A percentile compares a stretch with the other conserved stretches of the same genome.
phyloP scores from a whole-genome alignment of 2,797 vertebrate genomes.

The Iguana delicatissima region DNA sequence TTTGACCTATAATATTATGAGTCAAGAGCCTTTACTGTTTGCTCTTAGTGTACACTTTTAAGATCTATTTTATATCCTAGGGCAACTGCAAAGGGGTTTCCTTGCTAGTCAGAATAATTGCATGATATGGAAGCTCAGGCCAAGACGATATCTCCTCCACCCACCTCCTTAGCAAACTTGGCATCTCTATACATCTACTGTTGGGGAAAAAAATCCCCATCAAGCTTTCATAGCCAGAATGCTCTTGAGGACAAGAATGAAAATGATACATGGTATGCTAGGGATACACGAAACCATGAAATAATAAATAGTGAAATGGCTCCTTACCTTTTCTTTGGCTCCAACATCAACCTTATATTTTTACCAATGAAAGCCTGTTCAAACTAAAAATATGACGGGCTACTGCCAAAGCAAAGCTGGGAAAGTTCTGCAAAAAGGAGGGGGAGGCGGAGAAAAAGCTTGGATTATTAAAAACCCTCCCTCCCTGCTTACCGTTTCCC shows the following conservation, averaged over 20 bases:
- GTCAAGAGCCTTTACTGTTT: conserved; percentile 8
- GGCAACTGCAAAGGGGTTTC: neutral
- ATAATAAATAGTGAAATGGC: conserved; percentile 13
- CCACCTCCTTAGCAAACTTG: conserved; percentile 44
- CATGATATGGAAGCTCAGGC: conserved; percentile 7
- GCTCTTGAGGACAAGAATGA: conserved; percentile 25
- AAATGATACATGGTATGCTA: conserved; percentile 2
- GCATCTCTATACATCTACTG: conserved; percentile 57
- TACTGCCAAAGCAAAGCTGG: conserved; percentile 20
- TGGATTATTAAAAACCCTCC: neutral
- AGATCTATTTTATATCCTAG: neutral
- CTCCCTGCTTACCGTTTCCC: neutral
- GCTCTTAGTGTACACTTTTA: conserved; percentile 14
- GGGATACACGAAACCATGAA: conserved; percentile 41
- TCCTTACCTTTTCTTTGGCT: conserved; percentile 43
- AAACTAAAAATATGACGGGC: conserved; percentile 22
- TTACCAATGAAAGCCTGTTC: conserved; percentile 16
- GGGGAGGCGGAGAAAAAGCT: neutral
- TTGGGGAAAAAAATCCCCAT: neutral
- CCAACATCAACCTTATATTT: neutral
- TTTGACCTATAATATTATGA: neutral
- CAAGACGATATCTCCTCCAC: neutral
- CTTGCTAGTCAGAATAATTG: neutral
- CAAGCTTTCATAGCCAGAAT: conserved; percentile 39
- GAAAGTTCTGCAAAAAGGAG: conserved; percentile 16